Base-by-base conservation (phyloP, 2,797 vertebrate genomes). In the Lithobates pipiens region DNA sequence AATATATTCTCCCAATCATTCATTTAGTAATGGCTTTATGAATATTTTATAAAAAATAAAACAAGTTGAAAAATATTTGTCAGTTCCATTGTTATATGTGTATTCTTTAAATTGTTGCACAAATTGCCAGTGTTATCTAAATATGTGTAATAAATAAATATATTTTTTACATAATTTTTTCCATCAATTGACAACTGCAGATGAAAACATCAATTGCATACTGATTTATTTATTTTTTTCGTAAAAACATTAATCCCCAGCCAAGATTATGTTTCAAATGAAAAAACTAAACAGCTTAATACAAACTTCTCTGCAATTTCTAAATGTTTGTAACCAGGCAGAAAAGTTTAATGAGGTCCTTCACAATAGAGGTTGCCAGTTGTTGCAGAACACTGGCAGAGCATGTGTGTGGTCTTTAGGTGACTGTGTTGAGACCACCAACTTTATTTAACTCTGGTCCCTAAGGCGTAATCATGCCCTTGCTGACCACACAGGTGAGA, bases 291-390 rank as follows among this genome's bases (percentile, higher is more conserved):
- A 71, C 46, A 72, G 10, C n/a, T 39, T 61, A 39, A 61, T 25
- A 73, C 32, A 81, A 80, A 80, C 46, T 18, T 72, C 70, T 42
- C 29, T 63, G 69, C 23, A 74, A 71, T 67, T 76, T 76, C 76
- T 82, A 77, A 88, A 93, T 93, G 91, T 92, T 39, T 67, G 21
- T n/a, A 50, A 8, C 36, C 36, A 77, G 11, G 42, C 57, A 79
- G 69, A 82, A 65, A 27, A 29, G 74, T 87, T 79, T 87, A 83
- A 87, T 83, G 78, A 87, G 81, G 68, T 83, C 57, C 29, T 29
- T 69, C 61, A 87, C 81, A 87, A 87, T 80, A 87, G 85, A 79
- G 57, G 44, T 21, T 78, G 85, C 69, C 76, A 75, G 80, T 74
- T 74, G 39, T 54, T 83, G 65, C 29, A 57, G 80, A 65, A 36